These are phyloP conservation scores for Aphidius ervi DNA, from an alignment of 1,140 invertebrate species.

Conservation along the genomic window DNA sequence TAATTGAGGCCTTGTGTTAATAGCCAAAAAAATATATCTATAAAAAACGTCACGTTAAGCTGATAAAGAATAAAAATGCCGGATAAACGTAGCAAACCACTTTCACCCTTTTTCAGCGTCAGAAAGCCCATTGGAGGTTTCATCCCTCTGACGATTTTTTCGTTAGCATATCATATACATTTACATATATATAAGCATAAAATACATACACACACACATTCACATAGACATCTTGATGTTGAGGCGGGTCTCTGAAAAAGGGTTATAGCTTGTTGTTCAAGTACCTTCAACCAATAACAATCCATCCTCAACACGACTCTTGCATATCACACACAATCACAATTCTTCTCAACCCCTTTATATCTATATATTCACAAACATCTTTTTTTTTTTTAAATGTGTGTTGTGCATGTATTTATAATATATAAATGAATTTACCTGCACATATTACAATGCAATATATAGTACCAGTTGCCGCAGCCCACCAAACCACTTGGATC, in stretches of 20 bases:
- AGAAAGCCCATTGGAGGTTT: slow-evolving; percentile 22
- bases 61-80: no score
- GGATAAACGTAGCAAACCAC: no score
- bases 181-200: slow-evolving; percentile 8
- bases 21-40: no score
- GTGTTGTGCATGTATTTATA: no score
- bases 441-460: slow-evolving; percentile 27
- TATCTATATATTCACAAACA: slow-evolving; percentile 19
- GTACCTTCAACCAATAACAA: slow-evolving; percentile 36
- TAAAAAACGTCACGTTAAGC: no score
- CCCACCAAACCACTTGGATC: slow-evolving; percentile 35
- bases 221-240: slow-evolving; percentile 1
- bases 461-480: slow-evolving; percentile 16
- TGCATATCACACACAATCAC: no score
- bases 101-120: slow-evolving; percentile 12
- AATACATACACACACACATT: background rate
- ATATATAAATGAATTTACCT: slow-evolving; percentile 4
- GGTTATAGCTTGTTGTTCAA: slow-evolving; percentile 32
- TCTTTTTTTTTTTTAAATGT: no score
- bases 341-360: no score
- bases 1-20: no score
- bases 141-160: slow-evolving; percentile 31
- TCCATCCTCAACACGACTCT: slow-evolving; percentile 23
- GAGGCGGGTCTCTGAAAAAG: slow-evolving; percentile 30
- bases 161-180: slow-evolving; percentile 40